These are phyloP conservation scores for Cotesia glomerata DNA, from an alignment of 1,140 invertebrate genomes.

Conservation along the genomic window DNA sequence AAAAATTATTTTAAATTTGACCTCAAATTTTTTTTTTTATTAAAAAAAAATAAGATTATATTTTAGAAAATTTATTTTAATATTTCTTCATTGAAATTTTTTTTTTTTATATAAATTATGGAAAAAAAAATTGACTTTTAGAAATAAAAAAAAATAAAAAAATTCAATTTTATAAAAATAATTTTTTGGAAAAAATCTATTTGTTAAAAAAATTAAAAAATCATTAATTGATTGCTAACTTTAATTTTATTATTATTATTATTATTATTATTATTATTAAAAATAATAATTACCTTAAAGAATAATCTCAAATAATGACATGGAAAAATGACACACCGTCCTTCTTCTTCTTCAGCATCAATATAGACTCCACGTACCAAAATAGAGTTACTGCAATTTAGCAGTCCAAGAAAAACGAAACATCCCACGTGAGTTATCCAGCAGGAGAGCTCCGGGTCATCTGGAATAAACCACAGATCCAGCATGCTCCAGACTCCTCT, in stretches of 20 bases:
- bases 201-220: too few species aligned
- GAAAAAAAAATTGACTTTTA: too few species aligned
- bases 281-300: slow-evolving; percentile 66
- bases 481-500: slow-evolving; percentile 82
- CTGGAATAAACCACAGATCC: slow-evolving; percentile 81
- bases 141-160: too few species aligned
- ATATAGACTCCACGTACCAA: slow-evolving; percentile 84
- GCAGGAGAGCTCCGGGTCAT: slow-evolving; percentile 74
- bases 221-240: too few species aligned
- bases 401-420: slow-evolving; percentile 74
- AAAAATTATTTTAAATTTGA: too few species aligned
- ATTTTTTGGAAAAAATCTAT: too few species aligned
- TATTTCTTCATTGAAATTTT: too few species aligned
- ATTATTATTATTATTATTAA: background rate
- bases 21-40: too few species aligned
- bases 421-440: slow-evolving; percentile 78
- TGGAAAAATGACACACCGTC: slow-evolving; percentile 80
- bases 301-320: slow-evolving; percentile 80
- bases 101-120: too few species aligned
- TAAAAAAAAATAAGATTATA: too few species aligned
- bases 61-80: too few species aligned
- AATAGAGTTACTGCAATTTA: slow-evolving; percentile 85
- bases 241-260: background rate
- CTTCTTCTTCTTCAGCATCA: slow-evolving; percentile 79
- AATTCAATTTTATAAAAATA: too few species aligned